phyloP scores from a whole-genome alignment of 2,113 vertebrate species.

The Otis tarda region DNA sequence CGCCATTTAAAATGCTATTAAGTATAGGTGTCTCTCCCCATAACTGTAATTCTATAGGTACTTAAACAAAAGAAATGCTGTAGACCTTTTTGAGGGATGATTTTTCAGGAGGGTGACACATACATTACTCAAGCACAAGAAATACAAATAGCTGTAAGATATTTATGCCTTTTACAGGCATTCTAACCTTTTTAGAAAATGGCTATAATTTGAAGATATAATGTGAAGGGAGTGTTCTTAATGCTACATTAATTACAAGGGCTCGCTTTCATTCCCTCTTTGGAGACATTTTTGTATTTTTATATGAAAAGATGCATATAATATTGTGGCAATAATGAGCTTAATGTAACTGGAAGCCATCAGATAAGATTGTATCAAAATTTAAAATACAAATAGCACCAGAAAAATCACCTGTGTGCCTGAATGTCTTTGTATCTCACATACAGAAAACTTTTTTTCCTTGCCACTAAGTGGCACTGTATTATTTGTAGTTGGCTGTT shows the following conservation, averaged over 20 bases:
- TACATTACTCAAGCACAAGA: conserved; percentile 20
- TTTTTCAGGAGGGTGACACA: conserved; percentile 40
- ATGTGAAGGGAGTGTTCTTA: conserved; percentile 65
- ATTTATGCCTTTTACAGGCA: conserved; percentile 36
- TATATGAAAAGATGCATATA: conserved; percentile 68
- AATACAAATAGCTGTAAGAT: conserved; percentile 59
- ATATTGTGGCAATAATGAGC: conserved; percentile 72
- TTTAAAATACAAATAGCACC: conserved; percentile 65
- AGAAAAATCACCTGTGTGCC: conserved; percentile 5
- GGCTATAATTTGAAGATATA: conserved; percentile 59
- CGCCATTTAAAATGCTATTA: not conserved
- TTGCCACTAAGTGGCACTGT: conserved; percentile 74
- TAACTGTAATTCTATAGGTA: conserved; percentile 14
- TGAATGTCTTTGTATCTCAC: not conserved
- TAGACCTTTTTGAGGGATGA: conserved; percentile 11
- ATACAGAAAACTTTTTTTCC: conserved; percentile 22
- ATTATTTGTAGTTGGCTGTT: conserved; percentile 58
- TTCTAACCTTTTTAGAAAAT: conserved; percentile 73
- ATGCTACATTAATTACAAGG: conserved; percentile 69
- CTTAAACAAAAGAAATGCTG: conserved; percentile 31
- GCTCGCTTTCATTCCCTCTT: conserved; percentile 53
- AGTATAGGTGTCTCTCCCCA: not conserved
- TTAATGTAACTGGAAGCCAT: conserved; percentile 74
- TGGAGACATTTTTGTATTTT: conserved; percentile 68
- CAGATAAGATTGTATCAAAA: conserved; percentile 66